phyloP scores from a whole-genome alignment of 2,888 invertebrate species.

The Tolmerus cingulatus region DNA sequence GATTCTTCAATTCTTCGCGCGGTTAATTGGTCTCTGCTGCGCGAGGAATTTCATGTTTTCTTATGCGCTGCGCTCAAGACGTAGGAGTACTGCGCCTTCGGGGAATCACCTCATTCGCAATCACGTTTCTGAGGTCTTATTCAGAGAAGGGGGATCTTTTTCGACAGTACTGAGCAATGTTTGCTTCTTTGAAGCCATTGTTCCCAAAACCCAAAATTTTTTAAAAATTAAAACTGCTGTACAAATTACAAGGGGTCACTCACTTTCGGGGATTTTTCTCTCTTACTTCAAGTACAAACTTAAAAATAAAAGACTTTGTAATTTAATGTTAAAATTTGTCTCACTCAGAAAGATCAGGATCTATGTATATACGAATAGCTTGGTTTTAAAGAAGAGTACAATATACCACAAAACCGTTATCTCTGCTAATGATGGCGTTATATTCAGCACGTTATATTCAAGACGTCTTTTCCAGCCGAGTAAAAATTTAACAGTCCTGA shows the following conservation, averaged over 20 bases:
- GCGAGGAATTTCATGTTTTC: neutral
- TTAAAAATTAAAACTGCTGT: neutral
- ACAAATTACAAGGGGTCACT: neutral
- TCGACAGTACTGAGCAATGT: neutral
- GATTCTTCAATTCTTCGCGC: neutral
- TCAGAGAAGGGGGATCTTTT: neutral
- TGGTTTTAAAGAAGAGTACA: no score
- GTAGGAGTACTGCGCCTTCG: neutral
- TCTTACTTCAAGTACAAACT: no score
- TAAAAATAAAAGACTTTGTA: no score
- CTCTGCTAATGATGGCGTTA: no score
- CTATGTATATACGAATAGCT: no score
- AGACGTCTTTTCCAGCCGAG: no score
- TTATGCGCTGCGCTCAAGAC: neutral
- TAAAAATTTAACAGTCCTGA: no score
- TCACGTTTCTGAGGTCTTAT: neutral
- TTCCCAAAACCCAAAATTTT: neutral
- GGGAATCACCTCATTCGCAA: neutral
- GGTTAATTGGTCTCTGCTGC: neutral
- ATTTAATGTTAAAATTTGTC: no score
- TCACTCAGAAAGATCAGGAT: no score
- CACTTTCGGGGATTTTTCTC: no score
- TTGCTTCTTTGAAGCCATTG: neutral
- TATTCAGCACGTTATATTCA: no score
- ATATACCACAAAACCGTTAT: no score